These are phyloP conservation scores for Passer domesticus DNA, from an alignment of 2,113 vertebrate species.

Conservation along the genomic window DNA sequence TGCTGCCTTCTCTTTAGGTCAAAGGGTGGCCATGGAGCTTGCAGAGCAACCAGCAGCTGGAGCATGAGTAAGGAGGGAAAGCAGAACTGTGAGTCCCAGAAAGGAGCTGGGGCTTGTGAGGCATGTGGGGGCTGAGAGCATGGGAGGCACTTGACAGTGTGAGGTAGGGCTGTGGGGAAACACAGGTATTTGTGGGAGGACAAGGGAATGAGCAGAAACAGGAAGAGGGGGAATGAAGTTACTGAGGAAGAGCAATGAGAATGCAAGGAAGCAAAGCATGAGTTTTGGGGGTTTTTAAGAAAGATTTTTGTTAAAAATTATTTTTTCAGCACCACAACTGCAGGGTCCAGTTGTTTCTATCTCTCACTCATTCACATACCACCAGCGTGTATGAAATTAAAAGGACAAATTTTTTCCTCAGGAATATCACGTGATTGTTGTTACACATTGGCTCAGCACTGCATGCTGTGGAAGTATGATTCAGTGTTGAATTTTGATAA, in stretches of 20 bases:
- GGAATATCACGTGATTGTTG: neutral
- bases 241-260: neutral
- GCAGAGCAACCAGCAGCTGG: neutral
- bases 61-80: neutral
- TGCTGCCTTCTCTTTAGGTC: neutral
- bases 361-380: neutral
- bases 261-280: neutral
- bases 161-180: neutral
- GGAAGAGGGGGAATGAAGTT: neutral
- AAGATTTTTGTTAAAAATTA: neutral
- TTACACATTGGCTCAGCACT: neutral
- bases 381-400: neutral
- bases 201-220: neutral
- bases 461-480: neutral
- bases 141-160: neutral
- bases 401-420: neutral
- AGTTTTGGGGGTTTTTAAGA: neutral
- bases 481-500: neutral
- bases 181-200: neutral
- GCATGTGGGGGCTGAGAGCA: rapidly evolving
- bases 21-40: neutral
- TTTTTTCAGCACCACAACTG: neutral
- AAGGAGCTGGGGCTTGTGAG: neutral
- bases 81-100: neutral
- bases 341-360: neutral